These are phyloP conservation scores for Zosterops japonicus DNA, from an alignment of 2,113 vertebrate species.

Conservation along the genomic window DNA sequence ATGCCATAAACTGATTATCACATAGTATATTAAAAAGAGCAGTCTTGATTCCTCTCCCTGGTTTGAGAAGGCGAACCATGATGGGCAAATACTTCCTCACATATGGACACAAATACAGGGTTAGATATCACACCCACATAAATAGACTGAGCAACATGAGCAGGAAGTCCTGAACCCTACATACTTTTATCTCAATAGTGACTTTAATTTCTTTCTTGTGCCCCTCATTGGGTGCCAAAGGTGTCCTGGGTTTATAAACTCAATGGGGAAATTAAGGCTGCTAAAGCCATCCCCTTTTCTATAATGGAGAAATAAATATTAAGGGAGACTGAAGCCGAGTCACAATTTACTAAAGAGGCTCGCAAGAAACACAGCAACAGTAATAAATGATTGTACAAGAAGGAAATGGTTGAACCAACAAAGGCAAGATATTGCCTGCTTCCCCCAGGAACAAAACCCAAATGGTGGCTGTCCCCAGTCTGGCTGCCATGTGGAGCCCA, in stretches of 20 bases:
- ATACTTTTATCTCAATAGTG: not conserved
- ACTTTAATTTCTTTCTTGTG: not conserved
- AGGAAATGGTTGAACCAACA: not conserved
- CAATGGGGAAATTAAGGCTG: not conserved
- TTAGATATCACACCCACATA: not conserved
- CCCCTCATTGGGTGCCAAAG: too few species aligned
- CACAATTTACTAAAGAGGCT: not conserved
- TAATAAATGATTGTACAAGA: not conserved
- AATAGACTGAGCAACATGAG: not conserved
- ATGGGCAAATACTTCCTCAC: not conserved
- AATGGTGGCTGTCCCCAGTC: not conserved
- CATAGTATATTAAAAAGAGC: not conserved
- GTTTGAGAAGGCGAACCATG: not conserved
- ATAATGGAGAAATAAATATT: not conserved
- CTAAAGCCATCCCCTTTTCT: not conserved
- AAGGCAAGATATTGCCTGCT: not conserved
- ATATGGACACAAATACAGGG: not conserved
- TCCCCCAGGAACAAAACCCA: not conserved
- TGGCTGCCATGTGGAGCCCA: not conserved
- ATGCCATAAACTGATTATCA: not conserved
- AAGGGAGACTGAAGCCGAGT: not conserved
- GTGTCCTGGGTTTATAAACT: not conserved
- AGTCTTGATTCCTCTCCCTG: not conserved
- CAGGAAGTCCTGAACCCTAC: not conserved
- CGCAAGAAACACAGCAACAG: not conserved